Base-by-base conservation (phyloP, 2,113 vertebrate species). In the Labeo rohita region DNA sequence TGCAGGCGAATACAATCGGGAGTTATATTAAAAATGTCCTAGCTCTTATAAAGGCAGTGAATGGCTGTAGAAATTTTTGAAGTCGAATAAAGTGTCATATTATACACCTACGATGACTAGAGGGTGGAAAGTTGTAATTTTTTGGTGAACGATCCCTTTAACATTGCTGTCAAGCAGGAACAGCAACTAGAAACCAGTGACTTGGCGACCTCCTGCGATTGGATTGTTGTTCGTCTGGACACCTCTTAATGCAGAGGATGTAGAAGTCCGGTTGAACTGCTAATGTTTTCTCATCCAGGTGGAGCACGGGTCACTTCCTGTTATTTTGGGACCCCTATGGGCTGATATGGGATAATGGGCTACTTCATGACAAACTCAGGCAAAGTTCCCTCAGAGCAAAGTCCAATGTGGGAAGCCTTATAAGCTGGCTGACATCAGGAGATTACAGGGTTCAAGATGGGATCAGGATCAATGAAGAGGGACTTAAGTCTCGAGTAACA, bases 371-470 rank as follows among this genome's bases (percentile, higher is more conserved):
- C 63, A 66, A 78, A 28, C 87, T 86, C 65, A 81, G 61, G 49
- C 80, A 80, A 88, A 86, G 56, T 79, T 88, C 83, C 50, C 80
- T 83, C 45, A 63, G 83, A 85, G 85, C 88, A 78, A 79, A 88
- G 87, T 87, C 81, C 84, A 86, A 84, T 84, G 78, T 88, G 84
- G 76, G 83, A 87, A 84, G 85, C 77, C 61, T 49, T 86, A 88
- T 89, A 89, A 89, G 74, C 86, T 77, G 65, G 18, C 75, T 84
- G 49, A 90, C 89, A 88, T 88, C 80, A 86, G 81, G 81, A 91
- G 89, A 91, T 91, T 90, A 91, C 87, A 88, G 86, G 87, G 84
- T 89, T 91, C 86, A 88, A 88, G 81, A 84, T 47, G 49, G 88
- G 90, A 91, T 89, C 86, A 89, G 83, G 84, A 86, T 84, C 85